Evolutionary conservation across 1,140 invertebrate species (phyloP), one percentile per base, ranked within the genome.

Genomic region (Linepithema humile): DNA sequence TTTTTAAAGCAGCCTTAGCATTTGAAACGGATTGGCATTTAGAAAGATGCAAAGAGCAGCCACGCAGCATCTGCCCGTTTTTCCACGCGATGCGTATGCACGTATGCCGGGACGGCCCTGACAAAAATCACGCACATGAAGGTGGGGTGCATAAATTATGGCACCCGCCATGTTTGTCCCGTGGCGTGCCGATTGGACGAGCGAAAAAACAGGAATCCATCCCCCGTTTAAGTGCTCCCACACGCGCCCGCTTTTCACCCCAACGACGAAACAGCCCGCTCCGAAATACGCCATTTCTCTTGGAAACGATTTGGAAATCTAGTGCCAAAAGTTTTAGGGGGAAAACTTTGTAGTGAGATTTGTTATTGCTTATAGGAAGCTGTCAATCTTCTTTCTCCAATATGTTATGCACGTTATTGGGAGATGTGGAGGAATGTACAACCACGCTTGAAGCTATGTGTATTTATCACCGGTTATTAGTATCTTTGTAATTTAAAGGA

Each of bases 61-160:
- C 53, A 26, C 67, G 53, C 72, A 88, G 88, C 88, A 89, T 89
- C 88, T 89, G 88, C 48, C 60, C 38, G 73, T 55, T 86, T 88
- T 88, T 88, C 87, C 87, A 83, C 55, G 64, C 82, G 64, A 4
- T 40, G 62, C 50, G 55, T 64, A 70, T 62, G 50, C 43, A 60
- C 78, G 20, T 50, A 20, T 62, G 50, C 45, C 59, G 35, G 64
- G 10, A 82, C 75, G 48, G 70, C 86, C 70, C 85, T 59, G 73
- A 78, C 87, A 84, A 89, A 90, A 90, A 90, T 90, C 88, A 88
- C 86, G 86, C 82, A 88, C 83, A 75, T 72, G 82, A 88, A 84
- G 82, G 82, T 83, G 80, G 88, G 88, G 88, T 90, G 88, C 87
- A 90, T 90, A 90, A 88, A 90, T 90, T 90, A 90, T 83, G 82